A percentile compares a stretch with the other conserved stretches of the same genome.
phyloP scores from a whole-genome alignment of 2,888 invertebrate genomes.

The Rutpela maculata region DNA sequence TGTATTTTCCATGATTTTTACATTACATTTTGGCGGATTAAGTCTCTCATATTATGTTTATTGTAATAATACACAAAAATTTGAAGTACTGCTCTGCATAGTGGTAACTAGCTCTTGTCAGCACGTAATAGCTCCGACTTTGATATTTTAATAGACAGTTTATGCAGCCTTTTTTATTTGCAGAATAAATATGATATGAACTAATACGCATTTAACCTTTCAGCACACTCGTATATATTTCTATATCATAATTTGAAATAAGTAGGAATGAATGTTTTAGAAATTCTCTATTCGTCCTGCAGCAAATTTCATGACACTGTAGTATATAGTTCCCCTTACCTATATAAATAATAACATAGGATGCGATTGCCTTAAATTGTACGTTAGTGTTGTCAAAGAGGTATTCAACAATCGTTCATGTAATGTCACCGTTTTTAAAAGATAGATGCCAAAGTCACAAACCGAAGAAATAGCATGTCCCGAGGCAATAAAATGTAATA shows the following conservation, averaged over 20 bases:
- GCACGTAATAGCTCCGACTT: too few relatives aligned
- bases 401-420: conserved; percentile 39
- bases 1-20: too few relatives aligned
- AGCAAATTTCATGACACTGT: neutral
- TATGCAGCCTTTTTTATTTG: too few relatives aligned
- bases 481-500: conserved; percentile 60
- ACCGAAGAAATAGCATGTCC: conserved; percentile 55
- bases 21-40: too few relatives aligned
- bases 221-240: too few relatives aligned
- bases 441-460: conserved; percentile 34
- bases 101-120: too few relatives aligned
- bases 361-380: conserved; percentile 38
- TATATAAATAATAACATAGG: conserved; percentile 15
- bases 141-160: too few relatives aligned
- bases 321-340: neutral
- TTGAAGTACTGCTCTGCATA: too few relatives aligned
- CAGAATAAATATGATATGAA: too few relatives aligned
- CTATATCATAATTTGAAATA: neutral
- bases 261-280: neutral
- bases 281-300: neutral
- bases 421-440: conserved; percentile 29
- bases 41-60: too few relatives aligned
- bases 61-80: too few relatives aligned
- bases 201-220: too few relatives aligned
- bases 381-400: conserved; percentile 42